Evolutionary conservation across 2,113 vertebrate species (phyloP).

Genomic region (Takifugu bimaculatus): DNA sequence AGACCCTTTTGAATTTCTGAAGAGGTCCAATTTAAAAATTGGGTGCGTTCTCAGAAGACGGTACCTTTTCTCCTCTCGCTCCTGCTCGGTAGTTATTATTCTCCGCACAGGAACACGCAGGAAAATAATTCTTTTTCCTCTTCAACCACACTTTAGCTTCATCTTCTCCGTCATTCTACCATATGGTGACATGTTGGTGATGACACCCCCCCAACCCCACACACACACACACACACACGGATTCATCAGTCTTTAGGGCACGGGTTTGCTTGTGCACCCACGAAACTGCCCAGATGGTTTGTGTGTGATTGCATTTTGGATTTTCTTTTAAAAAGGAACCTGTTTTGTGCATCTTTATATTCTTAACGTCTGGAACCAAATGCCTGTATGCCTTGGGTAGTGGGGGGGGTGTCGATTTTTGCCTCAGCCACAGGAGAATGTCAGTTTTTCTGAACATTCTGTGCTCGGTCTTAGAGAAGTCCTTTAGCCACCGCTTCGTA

Average conservation of each 20-base stretch:
- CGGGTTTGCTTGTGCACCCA: neutral
- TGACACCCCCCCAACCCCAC: too few species aligned
- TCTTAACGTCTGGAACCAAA: too few species aligned
- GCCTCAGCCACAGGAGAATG: neutral
- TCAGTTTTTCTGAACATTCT: constrained; percentile 17
- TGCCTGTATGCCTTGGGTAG: neutral
- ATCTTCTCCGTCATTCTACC: neutral
- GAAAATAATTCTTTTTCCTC: neutral
- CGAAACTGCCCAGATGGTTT: constrained; percentile 13
- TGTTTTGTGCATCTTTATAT: constrained; percentile 11
- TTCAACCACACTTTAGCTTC: neutral
- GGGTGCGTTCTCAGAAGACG: too few species aligned
- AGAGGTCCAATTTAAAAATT: too few species aligned
- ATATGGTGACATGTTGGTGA: too few species aligned
- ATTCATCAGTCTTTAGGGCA: constrained; percentile 20
- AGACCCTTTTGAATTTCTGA: too few species aligned
- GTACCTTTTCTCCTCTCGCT: too few species aligned
- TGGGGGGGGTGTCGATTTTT: neutral
- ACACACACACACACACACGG: constrained; percentile 4
- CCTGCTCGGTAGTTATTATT: too few species aligned
- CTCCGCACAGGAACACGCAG: too few species aligned
- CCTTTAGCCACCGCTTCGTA: constrained; percentile 17
- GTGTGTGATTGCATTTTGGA: neutral
- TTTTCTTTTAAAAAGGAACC: neutral
- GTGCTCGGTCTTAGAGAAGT: constrained; percentile 20